phyloP scores from a whole-genome alignment of 2,797 vertebrate genomes.

The Poeciliopsis gracilis region DNA sequence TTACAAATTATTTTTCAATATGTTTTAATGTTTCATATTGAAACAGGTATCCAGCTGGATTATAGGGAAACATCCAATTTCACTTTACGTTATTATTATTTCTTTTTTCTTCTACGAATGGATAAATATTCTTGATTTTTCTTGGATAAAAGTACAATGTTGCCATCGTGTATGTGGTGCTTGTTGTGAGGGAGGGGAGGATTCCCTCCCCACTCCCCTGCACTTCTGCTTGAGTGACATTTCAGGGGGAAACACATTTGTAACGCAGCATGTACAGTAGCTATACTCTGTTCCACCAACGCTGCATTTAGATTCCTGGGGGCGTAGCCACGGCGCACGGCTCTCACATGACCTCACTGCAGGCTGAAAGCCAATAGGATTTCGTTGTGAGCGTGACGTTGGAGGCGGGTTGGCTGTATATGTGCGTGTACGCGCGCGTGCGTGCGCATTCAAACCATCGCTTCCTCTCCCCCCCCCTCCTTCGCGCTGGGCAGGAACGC shows the following conservation, averaged over 20 bases:
- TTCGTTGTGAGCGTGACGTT: conserved; percentile 50
- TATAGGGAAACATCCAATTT: neutral
- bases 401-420: conserved; percentile 61
- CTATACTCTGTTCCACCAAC: conserved; percentile 36
- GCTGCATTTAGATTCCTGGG: conserved; percentile 66
- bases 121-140: neutral
- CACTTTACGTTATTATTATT: neutral
- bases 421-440: conserved; percentile 12
- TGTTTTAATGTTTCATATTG: neutral
- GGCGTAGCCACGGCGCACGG: conserved; percentile 58
- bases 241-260: conserved; percentile 72
- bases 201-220: conserved; percentile 21
- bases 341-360: conserved; percentile 70
- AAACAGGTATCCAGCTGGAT: neutral
- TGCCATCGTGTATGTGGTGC: neutral
- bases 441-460: conserved; percentile 16
- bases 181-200: neutral
- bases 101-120: neutral
- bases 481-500: conserved; percentile 60
- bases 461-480: neutral
- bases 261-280: conserved; percentile 74
- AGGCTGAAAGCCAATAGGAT: conserved; percentile 75
- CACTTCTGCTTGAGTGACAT: conserved; percentile 63
- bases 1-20: neutral
- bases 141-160: neutral